Evolutionary conservation across 2,888 invertebrate species (phyloP).

Genomic region (Frankliniella fusca): DNA sequence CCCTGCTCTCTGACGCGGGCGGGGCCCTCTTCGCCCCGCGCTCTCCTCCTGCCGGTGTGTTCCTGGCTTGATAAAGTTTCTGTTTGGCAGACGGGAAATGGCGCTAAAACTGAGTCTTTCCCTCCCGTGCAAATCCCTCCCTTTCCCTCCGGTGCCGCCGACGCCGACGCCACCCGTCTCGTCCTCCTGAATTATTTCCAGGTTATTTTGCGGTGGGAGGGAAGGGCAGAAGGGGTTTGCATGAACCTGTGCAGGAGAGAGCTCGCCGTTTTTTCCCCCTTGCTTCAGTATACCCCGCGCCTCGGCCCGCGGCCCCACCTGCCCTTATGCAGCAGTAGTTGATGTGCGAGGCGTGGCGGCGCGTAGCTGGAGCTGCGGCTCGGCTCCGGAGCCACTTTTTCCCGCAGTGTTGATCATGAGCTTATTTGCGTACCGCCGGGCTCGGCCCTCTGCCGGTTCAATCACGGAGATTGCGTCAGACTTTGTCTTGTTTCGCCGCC

Average conservation of each 20-base stretch:
- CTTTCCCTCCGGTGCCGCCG: neutral
- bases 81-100: conserved; percentile 8
- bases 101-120: conserved; percentile 23
- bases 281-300: neutral
- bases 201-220: neutral
- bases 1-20: neutral
- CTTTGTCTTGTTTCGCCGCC: neutral
- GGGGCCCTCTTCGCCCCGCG: neutral
- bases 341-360: no score
- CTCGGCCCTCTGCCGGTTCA: neutral
- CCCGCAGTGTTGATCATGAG: neutral
- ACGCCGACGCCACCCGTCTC: neutral
- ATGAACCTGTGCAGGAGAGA: no score
- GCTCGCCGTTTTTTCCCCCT: neutral
- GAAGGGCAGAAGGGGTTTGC: neutral
- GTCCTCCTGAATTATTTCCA: conserved; percentile 11
- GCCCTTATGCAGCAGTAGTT: no score
- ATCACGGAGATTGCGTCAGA: neutral
- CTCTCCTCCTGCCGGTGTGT: neutral
- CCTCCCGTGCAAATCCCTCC: neutral
- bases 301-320: no score
- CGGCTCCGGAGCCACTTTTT: no score
- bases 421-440: neutral
- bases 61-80: conserved; percentile 10
- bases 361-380: no score